phyloP scores from a whole-genome alignment of 53 echinoderm and acorn worm genomes.

The Antedon mediterranea region DNA sequence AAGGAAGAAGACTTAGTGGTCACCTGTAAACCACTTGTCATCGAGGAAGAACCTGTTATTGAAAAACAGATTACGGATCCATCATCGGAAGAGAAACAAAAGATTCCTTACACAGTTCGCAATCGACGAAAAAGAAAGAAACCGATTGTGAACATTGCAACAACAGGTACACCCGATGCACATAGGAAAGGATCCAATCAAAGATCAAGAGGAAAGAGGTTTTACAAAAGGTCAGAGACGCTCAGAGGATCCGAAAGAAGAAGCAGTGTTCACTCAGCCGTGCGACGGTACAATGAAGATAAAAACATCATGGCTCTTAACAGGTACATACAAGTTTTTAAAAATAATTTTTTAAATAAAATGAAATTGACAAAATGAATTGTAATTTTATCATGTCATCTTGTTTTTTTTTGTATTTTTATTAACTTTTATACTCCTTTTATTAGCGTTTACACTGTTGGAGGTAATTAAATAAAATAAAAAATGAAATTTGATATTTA shows the following conservation, averaged over 20 bases:
- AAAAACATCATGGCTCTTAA: conserved; percentile 89
- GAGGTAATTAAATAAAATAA: too few species aligned
- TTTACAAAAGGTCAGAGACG: conserved; percentile 74
- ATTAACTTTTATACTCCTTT: too few species aligned
- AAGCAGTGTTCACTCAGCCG: conserved; percentile 95
- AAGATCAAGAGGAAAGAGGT: conserved; percentile 29
- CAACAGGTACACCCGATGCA: not conserved
- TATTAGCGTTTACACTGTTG: too few species aligned
- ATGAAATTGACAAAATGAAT: too few species aligned
- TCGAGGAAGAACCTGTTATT: not conserved
- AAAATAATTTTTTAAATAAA: too few species aligned
- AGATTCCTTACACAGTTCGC: not conserved
- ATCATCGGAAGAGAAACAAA: not conserved
- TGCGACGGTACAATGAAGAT: conserved; percentile 82
- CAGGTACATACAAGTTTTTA: too few species aligned
- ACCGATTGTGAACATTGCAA: not conserved
- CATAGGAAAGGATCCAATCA: not conserved
- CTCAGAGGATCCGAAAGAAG: conserved; percentile 70
- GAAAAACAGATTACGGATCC: not conserved
- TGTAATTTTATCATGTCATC: too few species aligned
- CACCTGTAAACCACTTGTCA: conserved; percentile 7
- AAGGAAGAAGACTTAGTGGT: conserved; percentile 19
- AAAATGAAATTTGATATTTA: too few species aligned
- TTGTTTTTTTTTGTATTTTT: too few species aligned
- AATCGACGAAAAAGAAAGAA: not conserved